phyloP scores from a whole-genome alignment of 2,888 invertebrate genomes.

The Clunio marinus region DNA sequence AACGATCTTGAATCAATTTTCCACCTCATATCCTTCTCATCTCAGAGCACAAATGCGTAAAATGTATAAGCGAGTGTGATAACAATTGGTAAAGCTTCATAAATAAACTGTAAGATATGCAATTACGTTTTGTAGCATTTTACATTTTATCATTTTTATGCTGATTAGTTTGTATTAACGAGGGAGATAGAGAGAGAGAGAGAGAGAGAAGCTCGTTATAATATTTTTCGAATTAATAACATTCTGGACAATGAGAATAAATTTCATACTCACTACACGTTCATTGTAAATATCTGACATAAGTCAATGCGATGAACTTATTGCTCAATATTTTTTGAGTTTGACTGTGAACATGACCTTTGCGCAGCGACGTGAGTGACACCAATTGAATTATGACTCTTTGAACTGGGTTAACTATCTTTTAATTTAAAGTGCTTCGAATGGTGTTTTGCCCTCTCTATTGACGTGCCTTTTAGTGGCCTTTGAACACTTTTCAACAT shows the following conservation, averaged over 20 bases:
- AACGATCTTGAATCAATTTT: conserved; percentile 6
- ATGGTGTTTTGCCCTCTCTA: neutral
- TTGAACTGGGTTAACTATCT: conserved; percentile 29
- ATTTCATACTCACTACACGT: too few species aligned
- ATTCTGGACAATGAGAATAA: too few species aligned
- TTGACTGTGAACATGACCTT: conserved; percentile 21
- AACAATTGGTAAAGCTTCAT: neutral
- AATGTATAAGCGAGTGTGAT: neutral
- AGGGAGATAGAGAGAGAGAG: too few species aligned
- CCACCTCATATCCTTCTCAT: neutral
- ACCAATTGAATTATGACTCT: neutral
- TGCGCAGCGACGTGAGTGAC: neutral
- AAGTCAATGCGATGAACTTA: neutral
- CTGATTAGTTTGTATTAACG: too few species aligned
- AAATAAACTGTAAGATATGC: too few species aligned
- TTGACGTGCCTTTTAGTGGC: neutral
- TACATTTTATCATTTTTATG: too few species aligned
- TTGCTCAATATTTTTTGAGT: conserved; percentile 1
- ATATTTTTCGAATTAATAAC: too few species aligned
- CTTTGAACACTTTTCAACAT: neutral
- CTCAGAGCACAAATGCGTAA: neutral
- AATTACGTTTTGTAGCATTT: too few species aligned
- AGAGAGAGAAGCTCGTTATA: too few species aligned
- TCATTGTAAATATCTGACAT: too few species aligned
- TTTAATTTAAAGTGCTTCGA: neutral